Conservation (phyloP, 2,113 vertebrate species). For the Eolophus roseicapilla region DNA sequence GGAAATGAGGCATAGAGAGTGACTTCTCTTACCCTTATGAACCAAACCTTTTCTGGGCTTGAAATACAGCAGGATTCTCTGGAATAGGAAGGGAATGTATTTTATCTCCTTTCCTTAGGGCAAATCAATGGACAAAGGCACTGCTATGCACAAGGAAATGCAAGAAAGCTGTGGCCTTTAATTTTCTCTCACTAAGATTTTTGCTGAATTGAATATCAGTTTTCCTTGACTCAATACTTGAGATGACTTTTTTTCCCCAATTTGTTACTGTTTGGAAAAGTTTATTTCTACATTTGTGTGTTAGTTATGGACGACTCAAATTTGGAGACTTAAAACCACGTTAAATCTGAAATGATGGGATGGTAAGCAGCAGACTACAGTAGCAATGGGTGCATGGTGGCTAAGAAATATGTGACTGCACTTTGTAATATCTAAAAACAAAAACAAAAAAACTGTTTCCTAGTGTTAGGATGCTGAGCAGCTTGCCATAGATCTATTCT, state of each 20-base stretch:
- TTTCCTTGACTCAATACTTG: background rate
- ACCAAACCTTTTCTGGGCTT: background rate
- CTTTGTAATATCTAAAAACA: background rate
- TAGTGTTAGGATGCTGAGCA: background rate
- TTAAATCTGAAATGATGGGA: background rate
- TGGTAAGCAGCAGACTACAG: background rate
- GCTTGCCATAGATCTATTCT: conserved; percentile 26
- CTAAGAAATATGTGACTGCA: background rate
- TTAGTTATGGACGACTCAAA: background rate
- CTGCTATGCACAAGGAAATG: conserved; percentile 1
- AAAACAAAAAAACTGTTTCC: background rate
- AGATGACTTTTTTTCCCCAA: background rate
- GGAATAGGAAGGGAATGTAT: conserved; percentile 9
- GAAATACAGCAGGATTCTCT: background rate
- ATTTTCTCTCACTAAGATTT: background rate
- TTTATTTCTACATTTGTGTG: background rate
- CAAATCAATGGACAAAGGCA: conserved; percentile 56
- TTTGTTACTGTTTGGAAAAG: background rate
- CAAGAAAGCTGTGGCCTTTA: background rate
- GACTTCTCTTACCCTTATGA: conserved; percentile 19
- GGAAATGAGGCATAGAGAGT: conserved; percentile 29
- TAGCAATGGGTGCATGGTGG: rapidly evolving
- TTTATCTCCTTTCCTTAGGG: conserved; percentile 42
- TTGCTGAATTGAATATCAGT: background rate
- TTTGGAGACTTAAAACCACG: background rate